Base-by-base conservation (phyloP, 2,888 invertebrate species). In the Erebia ligea region DNA sequence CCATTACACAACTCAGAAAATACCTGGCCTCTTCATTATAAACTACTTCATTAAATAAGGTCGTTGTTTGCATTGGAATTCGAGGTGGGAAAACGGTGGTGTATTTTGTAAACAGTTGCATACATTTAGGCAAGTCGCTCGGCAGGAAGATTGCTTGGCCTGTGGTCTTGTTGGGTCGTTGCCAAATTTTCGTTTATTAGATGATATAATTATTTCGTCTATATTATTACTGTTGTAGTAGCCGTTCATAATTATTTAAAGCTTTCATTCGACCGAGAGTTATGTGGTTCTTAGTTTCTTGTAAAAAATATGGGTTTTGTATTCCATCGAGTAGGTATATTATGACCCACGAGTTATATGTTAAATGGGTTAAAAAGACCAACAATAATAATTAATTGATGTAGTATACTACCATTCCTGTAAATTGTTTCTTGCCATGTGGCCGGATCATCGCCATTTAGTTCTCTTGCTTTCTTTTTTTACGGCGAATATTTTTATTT, bases 11-110 rank as follows among this genome's bases (percentile, higher is more conserved):
- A 50, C 50, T 52, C 63, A 15, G 17, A 63, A 34, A 88, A 87
- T 86, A 82, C 84, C 85, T 79, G 80, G 84, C 84, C 86, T 85
- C 83, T 86, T 86, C 84, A 85, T 85, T 86, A 84, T 81, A 59
- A 76, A 77, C 81, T 80, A 82, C 81, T 84, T 84, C 79, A 82
- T 84, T 84, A 34, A 80, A 83, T 83, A 80, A 81, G 80, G 78
- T 78, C 71, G 75, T 73, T 76, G 76, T 80, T 84, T 80, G 74
- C 74, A 74, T 75, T 74, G 68, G 76, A 76, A 77, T 75, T 75
- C 76, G 77, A 80, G 77, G 70, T 72, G 69, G 70, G 73, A 69
- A 75, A 75, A 76, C 69, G 69, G 67, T 70, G 68, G 67, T 50
- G 59, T 61, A 64, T 67, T 68, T 70, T 64, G 73, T 73, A 69